Evolutionary conservation across 2,113 vertebrate genomes (phyloP).

Genomic region (Limnothrissa miodon): DNA sequence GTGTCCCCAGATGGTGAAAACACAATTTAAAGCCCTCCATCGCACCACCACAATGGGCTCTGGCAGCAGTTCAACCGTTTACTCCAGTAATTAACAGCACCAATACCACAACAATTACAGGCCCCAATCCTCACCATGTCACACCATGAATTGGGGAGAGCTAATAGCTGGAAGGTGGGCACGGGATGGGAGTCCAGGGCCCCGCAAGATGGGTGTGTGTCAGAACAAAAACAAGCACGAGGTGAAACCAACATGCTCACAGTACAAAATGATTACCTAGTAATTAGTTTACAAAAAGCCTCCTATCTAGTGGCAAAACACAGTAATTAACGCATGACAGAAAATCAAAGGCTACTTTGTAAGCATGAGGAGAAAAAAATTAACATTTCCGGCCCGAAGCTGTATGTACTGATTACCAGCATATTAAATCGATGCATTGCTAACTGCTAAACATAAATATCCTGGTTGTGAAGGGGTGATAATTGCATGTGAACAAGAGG

Average conservation of each 20-base stretch:
- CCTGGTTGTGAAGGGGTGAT: conserved; percentile 67
- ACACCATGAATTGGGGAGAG: conserved; percentile 87
- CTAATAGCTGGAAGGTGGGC: conserved; percentile 86
- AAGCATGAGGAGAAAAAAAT: conserved; percentile 91
- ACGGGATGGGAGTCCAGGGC: conserved; percentile 61
- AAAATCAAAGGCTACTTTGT: conserved; percentile 96
- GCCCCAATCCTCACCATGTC: conserved; percentile 83
- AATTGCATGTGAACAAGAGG: conserved; percentile 64
- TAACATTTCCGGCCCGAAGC: conserved; percentile 94
- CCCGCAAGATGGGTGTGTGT: conserved; percentile 77
- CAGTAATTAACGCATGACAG: conserved; percentile 98
- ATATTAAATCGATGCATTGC: conserved; percentile 99
- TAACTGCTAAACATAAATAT: conserved; percentile 84
- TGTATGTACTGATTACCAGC: conserved; percentile 98
- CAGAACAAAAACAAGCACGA: conserved; percentile 71
- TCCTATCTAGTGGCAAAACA: conserved; percentile 96
- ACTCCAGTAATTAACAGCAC: conserved; percentile 99
- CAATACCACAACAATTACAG: conserved; percentile 98
- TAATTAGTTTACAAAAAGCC: conserved; percentile 99
- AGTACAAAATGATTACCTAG: conserved; percentile 96
- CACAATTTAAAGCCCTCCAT: conserved; percentile 90
- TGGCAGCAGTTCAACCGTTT: conserved; percentile 98
- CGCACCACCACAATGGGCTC: conserved; percentile 94
- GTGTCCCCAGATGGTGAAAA: conserved; percentile 96
- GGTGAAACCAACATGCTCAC: conserved; percentile 87